Conservation (phyloP, 2,888 invertebrate species). For the Alsophila aescularia region DNA sequence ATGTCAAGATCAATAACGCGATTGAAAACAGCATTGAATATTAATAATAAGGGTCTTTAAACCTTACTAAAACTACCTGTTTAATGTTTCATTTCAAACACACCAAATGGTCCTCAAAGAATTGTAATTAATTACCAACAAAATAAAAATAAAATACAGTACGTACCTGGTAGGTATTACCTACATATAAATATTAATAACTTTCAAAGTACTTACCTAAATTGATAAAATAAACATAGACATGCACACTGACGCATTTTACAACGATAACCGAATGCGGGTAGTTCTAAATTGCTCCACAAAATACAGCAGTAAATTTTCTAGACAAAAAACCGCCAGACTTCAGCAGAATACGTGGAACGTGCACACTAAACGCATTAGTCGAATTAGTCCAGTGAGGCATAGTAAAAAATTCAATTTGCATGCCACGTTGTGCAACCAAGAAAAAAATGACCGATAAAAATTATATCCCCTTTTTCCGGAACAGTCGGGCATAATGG, state of each 20-base stretch:
- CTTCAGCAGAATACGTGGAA: conserved; percentile 39
- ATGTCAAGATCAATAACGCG: conserved; percentile 7
- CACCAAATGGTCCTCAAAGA: too few relatives aligned
- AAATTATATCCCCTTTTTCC: conserved; percentile 78
- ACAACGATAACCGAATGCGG: not conserved
- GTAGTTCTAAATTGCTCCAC: conserved; percentile 19
- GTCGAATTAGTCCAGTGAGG: conserved; percentile 78
- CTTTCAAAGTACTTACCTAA: too few relatives aligned
- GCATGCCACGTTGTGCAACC: conserved; percentile 64
- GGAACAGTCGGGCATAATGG: conserved; percentile 65
- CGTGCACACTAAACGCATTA: conserved; percentile 79
- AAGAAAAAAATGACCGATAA: conserved; percentile 66
- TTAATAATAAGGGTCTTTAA: not conserved
- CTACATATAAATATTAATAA: too few relatives aligned
- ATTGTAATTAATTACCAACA: too few relatives aligned
- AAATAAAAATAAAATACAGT: too few relatives aligned
- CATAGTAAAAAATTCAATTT: conserved; percentile 82
- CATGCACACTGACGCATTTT: not conserved
- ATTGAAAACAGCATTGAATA: conserved; percentile 1
- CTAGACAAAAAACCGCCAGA: conserved; percentile 30
- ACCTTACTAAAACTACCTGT: not conserved
- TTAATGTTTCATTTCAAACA: too few relatives aligned
- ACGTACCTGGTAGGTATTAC: too few relatives aligned
- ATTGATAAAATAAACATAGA: too few relatives aligned
- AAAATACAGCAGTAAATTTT: conserved; percentile 34